Evolutionary conservation across 2,888 invertebrate genomes (phyloP), one percentile per base, ranked within the genome.

Genomic region (Noctuana brunneofusca): DNA sequence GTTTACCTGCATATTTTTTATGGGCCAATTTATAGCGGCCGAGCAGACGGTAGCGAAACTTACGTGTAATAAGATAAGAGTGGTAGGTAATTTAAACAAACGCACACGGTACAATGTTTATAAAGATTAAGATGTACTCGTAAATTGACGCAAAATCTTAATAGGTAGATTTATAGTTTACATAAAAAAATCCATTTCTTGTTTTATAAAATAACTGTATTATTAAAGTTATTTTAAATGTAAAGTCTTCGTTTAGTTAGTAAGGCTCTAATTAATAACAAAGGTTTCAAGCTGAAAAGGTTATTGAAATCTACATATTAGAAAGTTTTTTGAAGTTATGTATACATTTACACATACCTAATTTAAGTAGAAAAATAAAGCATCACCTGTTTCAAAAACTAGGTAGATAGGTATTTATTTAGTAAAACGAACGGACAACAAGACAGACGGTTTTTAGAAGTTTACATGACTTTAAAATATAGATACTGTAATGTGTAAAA

Each of bases 1-100:
- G 79, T 84, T 82, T 83, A 79, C 76, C 71, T 75, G 71, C 71
- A 72, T 66, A 67, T 64, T 71, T 71, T 68, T 70, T 71, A 68
- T 70, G 65, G 66, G 64, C 68, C 67, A 71, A 72, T 75, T 78
- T 77, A 71, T 72, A 73, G 75, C 75, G 69, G 58, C 43, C 43
- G 11, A 9, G 30, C 64, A 30, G 57, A 50, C 41, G 32, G 52
- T 50, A 60, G 41, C 20, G 22, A 30, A 63, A 52, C 64, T 53
- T 64, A 63, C 63, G 59, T 52, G 54, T 46, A 43, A 65, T 64
- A 50, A 58, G 63, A 68, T 68, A 65, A 65, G 58, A 60, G 55
- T 53, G 41, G 41, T 43, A 48, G 48, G 22, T 24, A 58, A 53
- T 50, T 38, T 55, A 62, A 49, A 63, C 46, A 62, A 20, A 57